A percentile compares a stretch with the other conserved stretches of the same genome.
Evolutionary conservation across 2,113 vertebrate species (phyloP).

Genomic region (Aramus guarauna): DNA sequence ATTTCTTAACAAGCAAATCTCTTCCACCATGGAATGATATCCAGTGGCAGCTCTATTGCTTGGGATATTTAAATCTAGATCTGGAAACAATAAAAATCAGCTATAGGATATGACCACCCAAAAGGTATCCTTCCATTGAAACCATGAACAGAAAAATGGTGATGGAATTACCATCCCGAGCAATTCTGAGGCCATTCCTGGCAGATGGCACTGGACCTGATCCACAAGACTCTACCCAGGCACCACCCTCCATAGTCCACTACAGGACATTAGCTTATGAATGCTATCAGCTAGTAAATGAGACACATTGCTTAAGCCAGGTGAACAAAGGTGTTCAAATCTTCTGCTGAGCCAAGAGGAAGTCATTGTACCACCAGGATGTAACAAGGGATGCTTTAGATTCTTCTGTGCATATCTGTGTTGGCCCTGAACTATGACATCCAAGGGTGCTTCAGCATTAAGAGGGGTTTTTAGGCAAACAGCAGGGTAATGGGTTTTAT

Average conservation of each 20-base stretch:
- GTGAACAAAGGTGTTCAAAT: neutral
- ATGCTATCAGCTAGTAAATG: neutral
- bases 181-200: neutral
- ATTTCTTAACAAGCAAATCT: neutral
- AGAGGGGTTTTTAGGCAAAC: neutral
- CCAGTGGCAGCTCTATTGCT: neutral
- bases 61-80: neutral
- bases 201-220: neutral
- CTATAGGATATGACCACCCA: neutral
- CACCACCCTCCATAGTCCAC: neutral
- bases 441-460: neutral
- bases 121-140: neutral
- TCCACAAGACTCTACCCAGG: neutral
- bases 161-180: neutral
- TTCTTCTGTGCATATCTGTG: neutral
- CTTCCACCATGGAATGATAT: neutral
- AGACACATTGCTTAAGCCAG: neutral
- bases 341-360: neutral
- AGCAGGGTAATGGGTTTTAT: neutral
- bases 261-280: neutral
- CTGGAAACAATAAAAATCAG: neutral
- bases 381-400: neutral
- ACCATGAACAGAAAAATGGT: neutral
- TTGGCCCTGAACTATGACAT: neutral
- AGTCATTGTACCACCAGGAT: neutral